These are phyloP conservation scores for Rotaria socialis DNA, from an alignment of 2,888 invertebrate genomes.

Conservation along the genomic window DNA sequence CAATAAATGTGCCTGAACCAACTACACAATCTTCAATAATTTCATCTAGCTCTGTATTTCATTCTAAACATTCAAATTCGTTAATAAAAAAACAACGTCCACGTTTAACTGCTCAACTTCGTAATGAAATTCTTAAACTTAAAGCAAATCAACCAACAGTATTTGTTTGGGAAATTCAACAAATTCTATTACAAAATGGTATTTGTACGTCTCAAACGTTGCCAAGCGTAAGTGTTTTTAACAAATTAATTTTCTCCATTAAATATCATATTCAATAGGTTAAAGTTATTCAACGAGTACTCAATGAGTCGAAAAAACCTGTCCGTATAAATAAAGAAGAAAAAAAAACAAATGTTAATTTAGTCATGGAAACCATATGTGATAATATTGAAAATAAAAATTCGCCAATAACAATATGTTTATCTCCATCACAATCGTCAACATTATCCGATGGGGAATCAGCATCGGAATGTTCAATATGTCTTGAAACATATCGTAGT, in stretches of 20 bases:
- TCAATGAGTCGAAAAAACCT: not conserved
- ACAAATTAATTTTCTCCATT: no score
- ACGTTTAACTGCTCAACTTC: not conserved
- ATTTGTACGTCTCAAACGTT: not conserved
- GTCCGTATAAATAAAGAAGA: not conserved
- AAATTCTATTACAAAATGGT: slow-evolving; percentile 17
- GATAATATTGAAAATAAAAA: not conserved
- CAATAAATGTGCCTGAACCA: not conserved
- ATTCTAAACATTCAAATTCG: not conserved
- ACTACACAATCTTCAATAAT: not conserved
- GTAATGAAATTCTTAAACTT: not conserved
- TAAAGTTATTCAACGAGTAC: not conserved
- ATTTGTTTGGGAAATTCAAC: slow-evolving; percentile 30
- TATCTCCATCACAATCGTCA: not conserved
- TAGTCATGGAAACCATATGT: not conserved
- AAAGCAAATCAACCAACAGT: not conserved
- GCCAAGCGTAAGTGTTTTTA: not conserved
- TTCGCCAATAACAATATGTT: not conserved
- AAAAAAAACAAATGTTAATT: not conserved
- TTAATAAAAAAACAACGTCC: not conserved
- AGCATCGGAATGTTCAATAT: not conserved
- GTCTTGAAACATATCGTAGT: not conserved
- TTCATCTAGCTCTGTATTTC: not conserved
- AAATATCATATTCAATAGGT: not conserved
- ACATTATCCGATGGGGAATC: not conserved